Base-by-base conservation (phyloP, 2,797 vertebrate genomes). In the Centroberyx gerrardi region DNA sequence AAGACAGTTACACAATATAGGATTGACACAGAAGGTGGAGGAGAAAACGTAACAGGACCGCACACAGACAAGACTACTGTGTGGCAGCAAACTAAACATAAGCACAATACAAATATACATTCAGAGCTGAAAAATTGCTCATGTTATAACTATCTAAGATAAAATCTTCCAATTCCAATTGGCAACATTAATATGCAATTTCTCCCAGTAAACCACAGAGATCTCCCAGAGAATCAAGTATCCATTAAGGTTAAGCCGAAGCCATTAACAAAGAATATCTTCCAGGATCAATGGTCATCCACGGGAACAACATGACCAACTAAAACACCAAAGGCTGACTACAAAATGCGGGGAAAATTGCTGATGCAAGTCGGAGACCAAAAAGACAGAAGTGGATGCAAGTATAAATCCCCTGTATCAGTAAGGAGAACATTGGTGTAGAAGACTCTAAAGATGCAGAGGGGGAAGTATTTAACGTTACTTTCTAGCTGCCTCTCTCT, bases 291-390 rank as follows among this genome's bases (percentile, higher is more conserved):
- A 83, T 77, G 73, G 77, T 84, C 70, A 82, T 68, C 68, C 44
- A 64, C 56, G 48, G 14, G 36, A 83, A 74, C 44, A 36, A 54
- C 42, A 63, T 31, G 38, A 40, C 72, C 58, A 81, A 74, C 62
- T 78, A 75, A 76, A 58, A 77, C 66, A 74, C 83, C 74, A 66
- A 80, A 83, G 78, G 29, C 44, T 72, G 28, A 82, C 73, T 74
- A 67, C 54, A 74, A 53, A 66, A 68, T 49, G 8, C 79, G 42
- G 52, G 62, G 42, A 62, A 80, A 74, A 76, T 9, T 69, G 62
- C 67, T 3, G 66, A 80, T 79, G 55, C 68, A 67, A 72, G 64
- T 80, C 36, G 38, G 38, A 48, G 48, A 71, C 82, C 56, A 46
- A 56, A 83, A 78, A 59, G 61, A n/a, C 64, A 67, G 70, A 62